Conservation (phyloP, 2,113 vertebrate genomes). For the Ctenomys sociabilis region DNA sequence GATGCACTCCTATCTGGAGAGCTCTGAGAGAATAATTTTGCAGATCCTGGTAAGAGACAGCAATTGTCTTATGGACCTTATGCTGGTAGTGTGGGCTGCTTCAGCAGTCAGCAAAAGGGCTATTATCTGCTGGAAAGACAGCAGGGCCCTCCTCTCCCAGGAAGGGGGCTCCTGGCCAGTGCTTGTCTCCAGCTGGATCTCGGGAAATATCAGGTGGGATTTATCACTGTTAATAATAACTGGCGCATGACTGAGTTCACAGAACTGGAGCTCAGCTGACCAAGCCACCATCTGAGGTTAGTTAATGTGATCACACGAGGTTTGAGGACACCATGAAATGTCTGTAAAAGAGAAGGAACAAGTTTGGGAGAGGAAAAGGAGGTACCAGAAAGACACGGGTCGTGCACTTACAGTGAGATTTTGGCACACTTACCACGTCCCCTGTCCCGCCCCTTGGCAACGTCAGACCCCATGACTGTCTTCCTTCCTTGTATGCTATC, state of each 20-base stretch:
- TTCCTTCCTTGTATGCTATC: background rate
- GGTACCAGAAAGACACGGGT: background rate
- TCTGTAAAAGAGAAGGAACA: background rate
- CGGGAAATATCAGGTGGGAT: constrained; percentile 31
- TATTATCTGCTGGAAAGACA: background rate
- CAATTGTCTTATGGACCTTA: background rate
- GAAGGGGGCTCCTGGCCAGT: constrained; percentile 36
- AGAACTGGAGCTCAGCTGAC: constrained; percentile 65
- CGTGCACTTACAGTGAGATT: background rate
- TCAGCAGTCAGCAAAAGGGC: background rate
- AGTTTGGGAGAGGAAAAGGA: background rate
- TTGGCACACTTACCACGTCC: background rate
- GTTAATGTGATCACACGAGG: background rate
- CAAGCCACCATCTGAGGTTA: background rate
- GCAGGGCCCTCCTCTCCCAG: background rate
- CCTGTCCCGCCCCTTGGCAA: background rate
- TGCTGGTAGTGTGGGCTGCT: background rate
- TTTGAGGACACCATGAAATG: background rate
- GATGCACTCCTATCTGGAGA: background rate
- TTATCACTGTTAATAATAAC: constrained; percentile 65
- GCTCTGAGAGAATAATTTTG: background rate
- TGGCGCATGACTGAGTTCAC: constrained; percentile 47
- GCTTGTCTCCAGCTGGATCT: constrained; percentile 6
- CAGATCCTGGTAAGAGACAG: background rate
- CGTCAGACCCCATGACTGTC: background rate